These are phyloP conservation scores for Phallusia fumigata DNA, from an alignment of 23 tunicate genomes.

Conservation along the genomic window DNA sequence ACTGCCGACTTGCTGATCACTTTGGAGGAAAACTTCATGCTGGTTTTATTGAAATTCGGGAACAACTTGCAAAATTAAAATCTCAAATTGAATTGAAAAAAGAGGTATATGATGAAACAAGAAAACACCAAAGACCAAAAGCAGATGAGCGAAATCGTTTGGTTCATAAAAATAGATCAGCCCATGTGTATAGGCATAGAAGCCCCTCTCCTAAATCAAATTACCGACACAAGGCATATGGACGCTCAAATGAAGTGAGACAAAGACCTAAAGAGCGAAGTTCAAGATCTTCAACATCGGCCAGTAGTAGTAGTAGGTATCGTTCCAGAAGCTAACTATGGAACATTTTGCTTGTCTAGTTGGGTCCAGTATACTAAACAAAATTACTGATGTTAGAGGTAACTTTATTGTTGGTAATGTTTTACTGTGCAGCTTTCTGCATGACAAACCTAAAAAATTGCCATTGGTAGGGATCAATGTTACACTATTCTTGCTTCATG, in stretches of 20 bases:
- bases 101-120: slow-evolving; percentile 30
- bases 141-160: neutral
- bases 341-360: too few relatives aligned
- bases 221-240: neutral
- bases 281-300: neutral
- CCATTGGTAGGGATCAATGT: too few relatives aligned
- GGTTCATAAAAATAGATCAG: neutral
- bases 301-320: neutral
- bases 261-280: neutral
- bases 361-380: too few relatives aligned
- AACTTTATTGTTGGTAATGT: too few relatives aligned
- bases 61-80: slow-evolving; percentile 44
- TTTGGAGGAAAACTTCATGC: slow-evolving; percentile 98
- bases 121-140: neutral
- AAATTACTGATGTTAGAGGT: too few relatives aligned
- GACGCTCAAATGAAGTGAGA: neutral
- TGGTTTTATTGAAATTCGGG: slow-evolving; percentile 85
- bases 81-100: slow-evolving; percentile 22
- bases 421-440: too few relatives aligned
- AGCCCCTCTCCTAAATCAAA: slow-evolving; percentile 4
- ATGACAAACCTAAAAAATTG: too few relatives aligned
- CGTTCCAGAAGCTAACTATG: too few relatives aligned
- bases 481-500: too few relatives aligned
- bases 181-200: neutral
- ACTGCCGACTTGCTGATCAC: slow-evolving; percentile 95